Conservation (phyloP, 2,113 vertebrate species). For the Charadrius vociferus region DNA sequence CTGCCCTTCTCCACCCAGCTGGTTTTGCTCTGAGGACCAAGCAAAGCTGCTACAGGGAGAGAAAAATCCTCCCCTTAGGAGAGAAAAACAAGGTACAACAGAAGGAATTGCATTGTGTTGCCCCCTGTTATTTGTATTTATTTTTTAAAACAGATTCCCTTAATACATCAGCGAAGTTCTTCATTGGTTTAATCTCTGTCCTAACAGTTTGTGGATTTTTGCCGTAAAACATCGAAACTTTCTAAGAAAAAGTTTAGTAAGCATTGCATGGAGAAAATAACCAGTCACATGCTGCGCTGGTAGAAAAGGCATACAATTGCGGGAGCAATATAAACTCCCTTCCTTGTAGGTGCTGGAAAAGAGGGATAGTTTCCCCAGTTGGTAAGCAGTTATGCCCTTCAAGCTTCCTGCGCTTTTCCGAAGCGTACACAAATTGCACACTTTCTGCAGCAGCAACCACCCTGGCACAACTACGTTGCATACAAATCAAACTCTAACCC, state of each 20-base stretch:
- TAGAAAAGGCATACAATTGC: background rate
- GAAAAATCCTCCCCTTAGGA: background rate
- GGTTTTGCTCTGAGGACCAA: background rate
- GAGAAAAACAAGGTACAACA: background rate
- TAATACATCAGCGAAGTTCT: background rate
- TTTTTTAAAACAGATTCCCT: background rate
- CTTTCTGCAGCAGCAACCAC: background rate
- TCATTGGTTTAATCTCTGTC: background rate
- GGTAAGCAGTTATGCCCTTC: background rate
- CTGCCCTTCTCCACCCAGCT: background rate
- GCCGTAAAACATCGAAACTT: background rate
- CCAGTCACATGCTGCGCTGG: background rate
- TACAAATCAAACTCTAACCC: background rate
- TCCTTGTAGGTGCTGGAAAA: background rate
- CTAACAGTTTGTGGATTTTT: background rate
- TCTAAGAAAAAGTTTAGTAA: background rate
- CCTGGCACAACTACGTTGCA: rapidly evolving
- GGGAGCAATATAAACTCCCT: background rate
- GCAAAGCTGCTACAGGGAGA: background rate
- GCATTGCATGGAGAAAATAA: rapidly evolving
- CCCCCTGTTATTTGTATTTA: background rate
- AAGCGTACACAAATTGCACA: background rate
- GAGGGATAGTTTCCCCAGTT: background rate
- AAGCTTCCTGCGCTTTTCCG: background rate
- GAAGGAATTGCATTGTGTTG: rapidly evolving